Evolutionary conservation across 53 echinoderm and acorn worm species (phyloP).

Genomic region (Pentamera pediparva): DNA sequence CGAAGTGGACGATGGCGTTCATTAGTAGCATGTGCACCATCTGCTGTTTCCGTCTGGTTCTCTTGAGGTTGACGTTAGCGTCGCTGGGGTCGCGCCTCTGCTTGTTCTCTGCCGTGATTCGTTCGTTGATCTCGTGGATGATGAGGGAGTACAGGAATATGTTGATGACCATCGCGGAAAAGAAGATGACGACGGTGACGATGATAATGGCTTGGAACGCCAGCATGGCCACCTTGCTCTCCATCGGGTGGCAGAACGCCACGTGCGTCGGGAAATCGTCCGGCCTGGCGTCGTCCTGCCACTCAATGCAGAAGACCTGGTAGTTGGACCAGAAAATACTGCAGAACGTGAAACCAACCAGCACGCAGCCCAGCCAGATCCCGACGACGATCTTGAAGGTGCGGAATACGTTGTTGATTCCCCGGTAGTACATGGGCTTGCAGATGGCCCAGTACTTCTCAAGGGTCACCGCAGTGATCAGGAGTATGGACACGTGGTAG

Average conservation of each 20-base stretch:
- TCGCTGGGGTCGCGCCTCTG: conserved; percentile 10
- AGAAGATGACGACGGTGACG: neutral
- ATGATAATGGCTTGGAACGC: neutral
- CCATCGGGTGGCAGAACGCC: neutral
- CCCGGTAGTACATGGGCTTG: conserved; percentile 40
- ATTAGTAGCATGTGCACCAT: conserved; percentile 14
- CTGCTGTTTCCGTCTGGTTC: conserved; percentile 13
- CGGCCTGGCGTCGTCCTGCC: conserved; percentile 7
- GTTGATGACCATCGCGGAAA: conserved; percentile 23
- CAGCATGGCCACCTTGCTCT: neutral
- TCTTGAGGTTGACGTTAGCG: conserved; percentile 16
- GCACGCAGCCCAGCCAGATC: conserved; percentile 24
- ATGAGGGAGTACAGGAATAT: conserved; percentile 25
- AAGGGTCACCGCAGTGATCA: conserved; percentile 40
- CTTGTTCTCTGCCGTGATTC: conserved; percentile 10
- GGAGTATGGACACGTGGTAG: conserved; percentile 36
- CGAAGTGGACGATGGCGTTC: conserved; percentile 5
- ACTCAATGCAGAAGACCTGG: neutral
- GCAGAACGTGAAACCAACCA: conserved; percentile 30
- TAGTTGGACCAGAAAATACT: neutral
- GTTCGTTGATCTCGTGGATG: neutral
- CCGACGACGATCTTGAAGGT: conserved; percentile 33
- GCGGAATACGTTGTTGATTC: conserved; percentile 27
- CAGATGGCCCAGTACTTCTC: conserved; percentile 54
- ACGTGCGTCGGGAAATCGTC: neutral